Evolutionary conservation across 2,888 invertebrate species (phyloP).

Genomic region (Drosophila birchii): DNA sequence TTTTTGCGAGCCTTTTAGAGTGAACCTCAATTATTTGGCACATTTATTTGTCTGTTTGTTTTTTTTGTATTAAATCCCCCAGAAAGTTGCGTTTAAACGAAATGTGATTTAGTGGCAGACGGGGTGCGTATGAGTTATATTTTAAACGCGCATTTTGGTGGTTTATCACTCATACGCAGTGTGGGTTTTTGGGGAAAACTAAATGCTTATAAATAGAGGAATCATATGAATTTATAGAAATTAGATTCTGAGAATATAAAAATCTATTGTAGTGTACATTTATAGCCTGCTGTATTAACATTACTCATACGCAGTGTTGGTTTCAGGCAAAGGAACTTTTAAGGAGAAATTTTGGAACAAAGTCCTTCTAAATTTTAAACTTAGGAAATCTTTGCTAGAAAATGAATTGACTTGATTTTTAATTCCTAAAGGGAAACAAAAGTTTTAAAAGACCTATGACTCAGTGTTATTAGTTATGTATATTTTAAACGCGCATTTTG

Average conservation of each 20-base stretch:
- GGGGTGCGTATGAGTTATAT: slow-evolving; percentile 16
- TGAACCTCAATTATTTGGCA: slow-evolving; percentile 23
- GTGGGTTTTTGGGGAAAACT: background rate
- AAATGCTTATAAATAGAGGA: background rate
- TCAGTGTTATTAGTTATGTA: too few species aligned
- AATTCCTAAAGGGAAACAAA: too few species aligned
- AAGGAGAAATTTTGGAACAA: too few species aligned
- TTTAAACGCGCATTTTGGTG: background rate
- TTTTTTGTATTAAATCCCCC: background rate
- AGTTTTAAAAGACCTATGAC: too few species aligned
- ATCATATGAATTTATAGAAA: background rate
- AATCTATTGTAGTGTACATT: too few species aligned
- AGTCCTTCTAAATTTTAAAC: too few species aligned
- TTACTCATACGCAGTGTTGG: too few species aligned
- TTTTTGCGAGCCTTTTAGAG: slow-evolving; percentile 22
- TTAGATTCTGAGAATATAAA: background rate
- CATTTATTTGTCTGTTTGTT: slow-evolving; percentile 8
- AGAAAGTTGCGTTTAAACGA: background rate
- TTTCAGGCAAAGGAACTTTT: too few species aligned
- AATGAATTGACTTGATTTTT: too few species aligned
- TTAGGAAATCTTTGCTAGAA: too few species aligned
- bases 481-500: background rate
- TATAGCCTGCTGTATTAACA: too few species aligned
- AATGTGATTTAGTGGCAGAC: background rate
- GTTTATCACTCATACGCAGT: slow-evolving; percentile 8